Conservation (phyloP, 2,888 invertebrate genomes). For the Drosophila helvetica region DNA sequence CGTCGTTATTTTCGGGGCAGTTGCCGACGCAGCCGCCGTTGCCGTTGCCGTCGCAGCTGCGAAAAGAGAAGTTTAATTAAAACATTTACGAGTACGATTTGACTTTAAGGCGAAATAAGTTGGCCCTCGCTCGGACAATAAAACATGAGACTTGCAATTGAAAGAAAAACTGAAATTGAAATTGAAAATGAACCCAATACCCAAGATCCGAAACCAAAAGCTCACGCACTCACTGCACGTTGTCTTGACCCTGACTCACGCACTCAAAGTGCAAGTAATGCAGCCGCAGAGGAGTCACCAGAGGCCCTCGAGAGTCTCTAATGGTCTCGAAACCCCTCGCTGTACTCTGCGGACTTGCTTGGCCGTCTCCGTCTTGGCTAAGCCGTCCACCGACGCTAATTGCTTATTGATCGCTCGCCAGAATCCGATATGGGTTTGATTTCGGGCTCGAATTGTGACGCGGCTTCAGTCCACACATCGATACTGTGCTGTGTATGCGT, state of each 20-base stretch:
- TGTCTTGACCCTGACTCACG: slow-evolving; percentile 68
- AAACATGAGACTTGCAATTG: slow-evolving; percentile 57
- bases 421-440: slow-evolving; percentile 62
- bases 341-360: slow-evolving; percentile 10
- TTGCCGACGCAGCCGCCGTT: background rate
- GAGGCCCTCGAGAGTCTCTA: slow-evolving; percentile 9
- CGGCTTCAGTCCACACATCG: background rate
- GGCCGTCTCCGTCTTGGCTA: background rate
- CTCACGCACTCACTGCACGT: slow-evolving; percentile 32
- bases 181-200: slow-evolving; percentile 19
- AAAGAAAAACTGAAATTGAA: slow-evolving; percentile 9
- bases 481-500: background rate
- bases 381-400: slow-evolving; percentile 72
- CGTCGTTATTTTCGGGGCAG: slow-evolving; percentile 2
- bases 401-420: slow-evolving; percentile 70
- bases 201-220: slow-evolving; percentile 13
- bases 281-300: slow-evolving; percentile 38
- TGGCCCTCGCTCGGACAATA: slow-evolving; percentile 38
- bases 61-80: slow-evolving; percentile 45
- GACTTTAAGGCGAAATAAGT: slow-evolving; percentile 12
- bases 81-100: slow-evolving; percentile 37
- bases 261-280: slow-evolving; percentile 74
- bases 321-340: slow-evolving; percentile 27
- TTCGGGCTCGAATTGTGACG: slow-evolving; percentile 38
- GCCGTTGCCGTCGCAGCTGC: slow-evolving; percentile 12